phyloP scores from a whole-genome alignment of 1,140 invertebrate species.

The Drosophila mayri region DNA sequence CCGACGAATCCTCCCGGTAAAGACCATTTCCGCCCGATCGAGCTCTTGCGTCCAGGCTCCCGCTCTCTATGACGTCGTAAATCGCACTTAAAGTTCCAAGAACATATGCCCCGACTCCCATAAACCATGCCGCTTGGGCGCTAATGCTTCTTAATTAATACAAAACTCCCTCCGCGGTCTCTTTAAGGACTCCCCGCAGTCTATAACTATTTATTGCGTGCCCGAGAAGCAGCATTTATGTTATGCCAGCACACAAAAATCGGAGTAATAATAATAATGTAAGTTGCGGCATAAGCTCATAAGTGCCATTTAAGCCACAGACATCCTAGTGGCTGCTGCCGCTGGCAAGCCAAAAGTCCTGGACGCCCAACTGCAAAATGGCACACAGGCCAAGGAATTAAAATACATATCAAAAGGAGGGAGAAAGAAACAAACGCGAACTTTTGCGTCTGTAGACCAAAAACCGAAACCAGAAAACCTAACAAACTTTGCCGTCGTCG shows the following conservation, averaged over 20 bases:
- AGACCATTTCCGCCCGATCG: background rate
- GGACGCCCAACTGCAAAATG: conserved; percentile 62
- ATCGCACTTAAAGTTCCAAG: conserved; percentile 7
- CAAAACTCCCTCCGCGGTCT: conserved; percentile 25
- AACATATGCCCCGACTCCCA: conserved; percentile 27
- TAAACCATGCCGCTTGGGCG: conserved; percentile 53
- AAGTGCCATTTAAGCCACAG: conserved; percentile 82
- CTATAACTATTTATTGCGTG: conserved; percentile 77
- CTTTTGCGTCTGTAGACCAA: conserved; percentile 70
- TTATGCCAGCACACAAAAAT: conserved; percentile 50
- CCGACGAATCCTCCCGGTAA: background rate
- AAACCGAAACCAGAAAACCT: conserved; percentile 63
- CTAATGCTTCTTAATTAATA: conserved; percentile 75
- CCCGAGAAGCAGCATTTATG: conserved; percentile 28
- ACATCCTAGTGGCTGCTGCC: conserved; percentile 52
- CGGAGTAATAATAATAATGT: conserved; percentile 81
- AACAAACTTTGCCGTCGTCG: conserved; percentile 70
- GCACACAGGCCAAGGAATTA: conserved; percentile 73
- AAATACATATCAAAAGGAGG: conserved; percentile 80
- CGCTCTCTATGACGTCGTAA: conserved; percentile 1
- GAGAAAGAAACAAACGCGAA: conserved; percentile 71
- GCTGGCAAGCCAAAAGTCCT: conserved; percentile 52
- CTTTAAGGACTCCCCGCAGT: conserved; percentile 38
- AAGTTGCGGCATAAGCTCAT: conserved; percentile 83
- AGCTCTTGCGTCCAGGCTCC: background rate